Percentiles rank a stretch among this genome's conserved stretches.
These are phyloP conservation scores for Cydia fagiglandana DNA, from an alignment of 1,140 invertebrate species.

Conservation along the genomic window DNA sequence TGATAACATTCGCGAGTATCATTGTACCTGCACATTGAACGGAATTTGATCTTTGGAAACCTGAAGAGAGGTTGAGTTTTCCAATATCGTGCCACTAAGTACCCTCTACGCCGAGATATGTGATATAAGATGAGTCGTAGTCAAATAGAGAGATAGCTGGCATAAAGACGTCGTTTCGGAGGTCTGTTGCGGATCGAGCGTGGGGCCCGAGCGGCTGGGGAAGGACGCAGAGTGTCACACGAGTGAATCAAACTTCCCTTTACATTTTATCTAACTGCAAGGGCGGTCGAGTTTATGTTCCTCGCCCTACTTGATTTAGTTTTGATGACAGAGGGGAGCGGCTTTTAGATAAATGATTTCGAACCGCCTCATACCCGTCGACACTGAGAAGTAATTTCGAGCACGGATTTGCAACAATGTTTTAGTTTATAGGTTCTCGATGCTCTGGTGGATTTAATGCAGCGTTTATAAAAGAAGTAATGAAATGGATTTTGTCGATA, in stretches of 20 bases:
- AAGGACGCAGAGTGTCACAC: constrained; percentile 49
- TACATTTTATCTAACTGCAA: constrained; percentile 74
- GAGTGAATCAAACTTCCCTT: constrained; percentile 75
- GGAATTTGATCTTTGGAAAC: constrained; percentile 18
- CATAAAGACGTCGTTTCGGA: constrained; percentile 64
- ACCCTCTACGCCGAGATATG: constrained; percentile 56
- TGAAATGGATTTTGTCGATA: constrained; percentile 59
- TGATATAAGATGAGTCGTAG: constrained; percentile 48
- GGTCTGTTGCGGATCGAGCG: constrained; percentile 36
- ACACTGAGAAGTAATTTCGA: constrained; percentile 54
- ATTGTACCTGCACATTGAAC: constrained; percentile 19
- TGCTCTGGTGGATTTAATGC: constrained; percentile 52
- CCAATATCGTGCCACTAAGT: constrained; percentile 60
- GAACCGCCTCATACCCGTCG: constrained; percentile 44
- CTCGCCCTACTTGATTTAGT: constrained; percentile 74
- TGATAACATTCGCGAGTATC: constrained; percentile 26
- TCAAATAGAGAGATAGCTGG: constrained; percentile 62
- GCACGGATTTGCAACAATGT: constrained; percentile 65
- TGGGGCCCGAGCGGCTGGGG: constrained; percentile 33
- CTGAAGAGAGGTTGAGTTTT: constrained; percentile 47
- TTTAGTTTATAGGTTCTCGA: constrained; percentile 52
- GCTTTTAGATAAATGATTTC: constrained; percentile 74
- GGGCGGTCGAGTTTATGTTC: constrained; percentile 73
- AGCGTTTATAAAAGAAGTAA: constrained; percentile 59
- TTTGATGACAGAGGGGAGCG: constrained; percentile 74